Evolutionary conservation across 2,888 invertebrate species (phyloP).

Genomic region (Nowickia ferox): DNA sequence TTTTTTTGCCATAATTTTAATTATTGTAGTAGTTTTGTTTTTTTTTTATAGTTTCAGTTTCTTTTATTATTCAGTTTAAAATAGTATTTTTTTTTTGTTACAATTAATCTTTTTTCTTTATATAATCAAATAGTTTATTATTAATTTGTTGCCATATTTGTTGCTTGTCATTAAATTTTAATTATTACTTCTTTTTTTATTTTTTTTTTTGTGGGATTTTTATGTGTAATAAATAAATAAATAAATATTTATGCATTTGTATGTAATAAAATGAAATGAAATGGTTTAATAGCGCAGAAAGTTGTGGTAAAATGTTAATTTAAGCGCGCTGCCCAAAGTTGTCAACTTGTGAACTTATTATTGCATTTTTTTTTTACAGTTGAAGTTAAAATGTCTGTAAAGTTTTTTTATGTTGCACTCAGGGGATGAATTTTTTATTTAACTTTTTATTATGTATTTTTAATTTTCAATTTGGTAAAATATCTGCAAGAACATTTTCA

Average conservation of each 20-base stretch:
- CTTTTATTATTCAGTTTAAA: slow-evolving; percentile 27
- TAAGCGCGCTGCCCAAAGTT: background rate
- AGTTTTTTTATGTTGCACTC: background rate
- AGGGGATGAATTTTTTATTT: background rate
- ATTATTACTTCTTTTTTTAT: background rate
- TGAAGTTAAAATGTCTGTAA: background rate
- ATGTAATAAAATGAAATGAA: background rate
- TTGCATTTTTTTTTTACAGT: background rate
- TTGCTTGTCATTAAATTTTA: slow-evolving; percentile 19
- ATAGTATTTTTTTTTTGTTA: slow-evolving; percentile 40
- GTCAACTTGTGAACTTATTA: background rate
- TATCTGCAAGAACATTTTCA: no score
- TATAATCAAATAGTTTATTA: slow-evolving; percentile 23
- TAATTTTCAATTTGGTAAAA: no score
- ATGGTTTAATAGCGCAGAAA: background rate
- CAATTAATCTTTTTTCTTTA: slow-evolving; percentile 13
- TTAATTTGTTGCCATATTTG: slow-evolving; percentile 6
- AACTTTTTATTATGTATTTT: no score
- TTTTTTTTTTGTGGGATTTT: background rate
- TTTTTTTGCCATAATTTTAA: slow-evolving; percentile 45
- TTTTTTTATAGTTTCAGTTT: slow-evolving; percentile 33
- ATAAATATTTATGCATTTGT: background rate
- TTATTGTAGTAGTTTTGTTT: slow-evolving; percentile 26
- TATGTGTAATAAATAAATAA: background rate
- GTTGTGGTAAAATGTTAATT: slow-evolving; percentile 1